Conservation (phyloP, 2,797 vertebrate species). For the Diplodus puntazzo region DNA sequence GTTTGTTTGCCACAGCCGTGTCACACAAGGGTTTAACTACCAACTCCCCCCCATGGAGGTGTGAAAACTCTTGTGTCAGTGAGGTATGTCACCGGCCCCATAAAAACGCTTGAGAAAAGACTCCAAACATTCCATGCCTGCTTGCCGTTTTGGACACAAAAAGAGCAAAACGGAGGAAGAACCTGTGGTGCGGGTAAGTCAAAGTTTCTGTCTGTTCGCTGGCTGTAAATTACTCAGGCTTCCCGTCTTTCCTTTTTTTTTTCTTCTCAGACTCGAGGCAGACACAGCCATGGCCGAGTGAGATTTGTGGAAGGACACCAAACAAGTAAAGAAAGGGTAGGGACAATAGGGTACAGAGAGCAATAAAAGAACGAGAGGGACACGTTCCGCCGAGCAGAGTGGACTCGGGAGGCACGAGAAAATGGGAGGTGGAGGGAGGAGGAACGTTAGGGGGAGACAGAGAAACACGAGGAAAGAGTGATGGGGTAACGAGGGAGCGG, state of each 20-base stretch:
- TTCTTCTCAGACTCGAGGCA: conserved; percentile 1
- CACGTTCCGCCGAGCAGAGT: conserved; percentile 30
- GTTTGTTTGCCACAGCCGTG: conserved; percentile 50
- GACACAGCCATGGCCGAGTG: conserved; percentile 29
- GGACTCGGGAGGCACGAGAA: conserved; percentile 1
- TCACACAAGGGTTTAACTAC: conserved; percentile 57
- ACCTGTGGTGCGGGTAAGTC: conserved; percentile 52
- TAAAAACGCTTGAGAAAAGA: conserved; percentile 61
- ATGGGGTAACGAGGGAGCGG: conserved; percentile 21
- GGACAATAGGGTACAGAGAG: conserved; percentile 48
- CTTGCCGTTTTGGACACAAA: conserved; percentile 54
- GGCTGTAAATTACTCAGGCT: conserved; percentile 70
- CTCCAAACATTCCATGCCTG: conserved; percentile 54
- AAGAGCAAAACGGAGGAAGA: conserved; percentile 40
- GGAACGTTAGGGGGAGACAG: conserved; percentile 20
- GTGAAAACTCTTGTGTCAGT: conserved; percentile 66
- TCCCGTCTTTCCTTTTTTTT: neutral
- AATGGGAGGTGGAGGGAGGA: neutral
- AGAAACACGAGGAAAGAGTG: conserved; percentile 31
- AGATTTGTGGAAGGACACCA: conserved; percentile 30
- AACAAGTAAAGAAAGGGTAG: conserved; percentile 25
- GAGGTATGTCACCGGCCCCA: conserved; percentile 51
- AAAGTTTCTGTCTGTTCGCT: conserved; percentile 59
- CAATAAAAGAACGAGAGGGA: conserved; percentile 50
- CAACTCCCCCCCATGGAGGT: conserved; percentile 40